Percentiles rank a stretch among this genome's conserved stretches.
Conservation (phyloP, 1,140 invertebrate species). For the Colletes gigas region DNA sequence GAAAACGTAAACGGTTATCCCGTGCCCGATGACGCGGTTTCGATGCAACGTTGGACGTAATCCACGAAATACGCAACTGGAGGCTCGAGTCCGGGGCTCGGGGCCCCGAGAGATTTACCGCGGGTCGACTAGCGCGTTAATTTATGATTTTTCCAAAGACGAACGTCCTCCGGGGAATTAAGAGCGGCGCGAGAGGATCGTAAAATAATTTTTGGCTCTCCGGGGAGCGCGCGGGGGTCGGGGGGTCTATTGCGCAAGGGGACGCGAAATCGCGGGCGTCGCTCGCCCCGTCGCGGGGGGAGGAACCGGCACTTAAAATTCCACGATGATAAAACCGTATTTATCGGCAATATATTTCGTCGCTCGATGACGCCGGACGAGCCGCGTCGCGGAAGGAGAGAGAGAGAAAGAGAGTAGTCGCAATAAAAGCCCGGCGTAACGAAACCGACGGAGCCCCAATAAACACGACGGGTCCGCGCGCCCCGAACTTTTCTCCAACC, state of each 20-base stretch:
- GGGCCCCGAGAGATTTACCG: constrained; percentile 5
- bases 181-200: constrained; percentile 32
- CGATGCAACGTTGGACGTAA: no score
- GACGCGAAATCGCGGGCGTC: constrained; percentile 10
- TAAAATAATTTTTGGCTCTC: constrained; percentile 28
- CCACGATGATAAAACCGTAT: constrained; percentile 60
- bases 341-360: constrained; percentile 64
- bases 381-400: background rate
- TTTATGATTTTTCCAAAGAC: constrained; percentile 4
- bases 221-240: background rate
- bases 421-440: constrained; percentile 53
- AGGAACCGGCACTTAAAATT: constrained; percentile 57
- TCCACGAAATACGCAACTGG: no score
- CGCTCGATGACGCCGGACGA: constrained; percentile 15
- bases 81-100: background rate
- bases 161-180: background rate
- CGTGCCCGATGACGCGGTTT: no score
- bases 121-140: background rate
- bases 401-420: background rate
- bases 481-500: background rate
- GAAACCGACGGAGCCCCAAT: background rate
- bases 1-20: background rate
- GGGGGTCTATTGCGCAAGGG: background rate
- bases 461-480: background rate
- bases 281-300: background rate